Conservation (phyloP, 2,113 vertebrate species). For the Callionymus lyra region DNA sequence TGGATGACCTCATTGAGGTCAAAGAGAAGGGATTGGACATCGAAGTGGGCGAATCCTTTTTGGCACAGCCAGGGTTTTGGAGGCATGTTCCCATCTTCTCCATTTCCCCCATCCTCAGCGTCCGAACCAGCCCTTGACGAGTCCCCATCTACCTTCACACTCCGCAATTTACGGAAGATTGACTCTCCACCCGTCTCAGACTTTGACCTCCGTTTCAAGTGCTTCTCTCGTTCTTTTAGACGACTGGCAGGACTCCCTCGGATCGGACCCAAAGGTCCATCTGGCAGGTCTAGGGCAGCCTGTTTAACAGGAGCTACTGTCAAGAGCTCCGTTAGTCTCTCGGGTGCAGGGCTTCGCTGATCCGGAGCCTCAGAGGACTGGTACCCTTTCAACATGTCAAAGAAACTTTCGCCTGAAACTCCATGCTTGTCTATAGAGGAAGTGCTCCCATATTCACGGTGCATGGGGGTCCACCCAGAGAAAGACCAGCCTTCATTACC, state of each 20-base stretch:
- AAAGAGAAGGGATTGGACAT: slow-evolving; percentile 93
- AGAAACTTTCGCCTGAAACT: slow-evolving; percentile 91
- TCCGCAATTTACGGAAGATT: slow-evolving; percentile 96
- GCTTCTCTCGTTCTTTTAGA: slow-evolving; percentile 94
- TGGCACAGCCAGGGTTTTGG: slow-evolving; percentile 89
- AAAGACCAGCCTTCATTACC: slow-evolving; percentile 95
- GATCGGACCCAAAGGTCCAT: slow-evolving; percentile 70
- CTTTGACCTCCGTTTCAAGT: slow-evolving; percentile 93
- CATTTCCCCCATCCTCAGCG: slow-evolving; percentile 84
- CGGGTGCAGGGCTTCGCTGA: slow-evolving; percentile 78
- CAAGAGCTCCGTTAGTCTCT: slow-evolving; percentile 84
- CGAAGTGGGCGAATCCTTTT: slow-evolving; percentile 92
- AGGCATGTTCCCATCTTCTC: slow-evolving; percentile 68
- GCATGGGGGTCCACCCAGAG: slow-evolving; percentile 86
- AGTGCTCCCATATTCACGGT: slow-evolving; percentile 96
- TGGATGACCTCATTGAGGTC: slow-evolving; percentile 88
- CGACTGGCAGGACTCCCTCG: slow-evolving; percentile 85
- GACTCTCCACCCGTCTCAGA: slow-evolving; percentile 96
- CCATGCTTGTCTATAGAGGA: slow-evolving; percentile 98
- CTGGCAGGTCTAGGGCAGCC: slow-evolving; percentile 79
- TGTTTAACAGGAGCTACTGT: slow-evolving; percentile 74
- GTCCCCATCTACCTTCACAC: slow-evolving; percentile 88
- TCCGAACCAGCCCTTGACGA: slow-evolving; percentile 81
- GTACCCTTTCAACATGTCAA: slow-evolving; percentile 94
- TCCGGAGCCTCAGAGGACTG: slow-evolving; percentile 82